A percentile compares a stretch with the other conserved stretches of the same genome.
phyloP scores from a whole-genome alignment of 2,888 invertebrate genomes.

The Leucophora obtusa region DNA sequence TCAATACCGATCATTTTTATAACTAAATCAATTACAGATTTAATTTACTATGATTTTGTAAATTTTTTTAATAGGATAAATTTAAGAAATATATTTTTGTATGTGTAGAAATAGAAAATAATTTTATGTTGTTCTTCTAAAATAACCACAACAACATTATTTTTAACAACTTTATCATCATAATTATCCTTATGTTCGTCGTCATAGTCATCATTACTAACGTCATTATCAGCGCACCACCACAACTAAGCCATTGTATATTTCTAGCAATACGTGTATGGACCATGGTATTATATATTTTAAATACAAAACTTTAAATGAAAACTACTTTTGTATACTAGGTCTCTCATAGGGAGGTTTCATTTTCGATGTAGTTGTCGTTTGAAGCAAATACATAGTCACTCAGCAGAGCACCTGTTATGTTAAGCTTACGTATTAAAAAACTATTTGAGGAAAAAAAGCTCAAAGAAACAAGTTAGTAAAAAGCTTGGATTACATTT shows the following conservation, averaged over 20 bases:
- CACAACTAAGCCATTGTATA: not conserved
- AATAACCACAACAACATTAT: constrained; percentile 15
- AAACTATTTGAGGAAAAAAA: not conserved
- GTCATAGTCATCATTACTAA: constrained; percentile 23
- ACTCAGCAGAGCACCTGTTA: constrained; percentile 47
- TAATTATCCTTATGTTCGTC: constrained; percentile 20
- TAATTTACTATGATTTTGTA: too few species aligned
- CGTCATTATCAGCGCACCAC: constrained; percentile 10
- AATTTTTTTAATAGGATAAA: too few species aligned
- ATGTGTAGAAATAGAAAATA: constrained; percentile 2
- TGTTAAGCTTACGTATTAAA: not conserved
- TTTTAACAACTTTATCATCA: constrained; percentile 3
- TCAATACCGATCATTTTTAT: too few species aligned
- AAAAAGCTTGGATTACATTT: too few species aligned
- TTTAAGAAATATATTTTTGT: too few species aligned
- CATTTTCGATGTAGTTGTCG: not conserved
- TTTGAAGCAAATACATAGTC: not conserved
- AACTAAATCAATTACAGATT: too few species aligned
- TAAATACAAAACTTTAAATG: constrained; percentile 56
- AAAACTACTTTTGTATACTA: constrained; percentile 42
- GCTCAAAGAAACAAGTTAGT: not conserved
- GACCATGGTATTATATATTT: constrained; percentile 46
- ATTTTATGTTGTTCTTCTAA: constrained; percentile 5
- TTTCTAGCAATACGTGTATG: constrained; percentile 16
- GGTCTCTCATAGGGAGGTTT: constrained; percentile 43